Conservation (phyloP, 2,888 invertebrate species). For the Pinctada fucata region DNA sequence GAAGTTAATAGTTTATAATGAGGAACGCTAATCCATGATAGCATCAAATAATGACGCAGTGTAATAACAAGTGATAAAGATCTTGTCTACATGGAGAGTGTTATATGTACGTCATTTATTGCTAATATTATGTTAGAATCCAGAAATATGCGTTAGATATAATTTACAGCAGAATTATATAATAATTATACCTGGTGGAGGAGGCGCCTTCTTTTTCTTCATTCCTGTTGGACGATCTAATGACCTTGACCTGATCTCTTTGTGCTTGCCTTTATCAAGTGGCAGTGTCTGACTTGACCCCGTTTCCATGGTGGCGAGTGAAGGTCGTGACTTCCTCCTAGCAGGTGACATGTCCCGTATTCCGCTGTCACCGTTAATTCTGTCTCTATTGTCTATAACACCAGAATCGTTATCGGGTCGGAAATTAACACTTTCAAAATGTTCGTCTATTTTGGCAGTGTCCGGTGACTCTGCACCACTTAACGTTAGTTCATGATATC, state of each 20-base stretch:
- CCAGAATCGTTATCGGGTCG: constrained; percentile 62
- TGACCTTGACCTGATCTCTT: constrained; percentile 41
- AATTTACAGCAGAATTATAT: background rate
- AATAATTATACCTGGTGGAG: constrained; percentile 46
- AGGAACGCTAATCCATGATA: too few species aligned
- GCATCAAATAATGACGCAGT: too few species aligned
- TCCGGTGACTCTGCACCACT: constrained; percentile 74
- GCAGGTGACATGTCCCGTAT: constrained; percentile 56
- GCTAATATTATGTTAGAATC: too few species aligned
- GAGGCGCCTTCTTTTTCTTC: constrained; percentile 66
- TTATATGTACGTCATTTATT: too few species aligned
- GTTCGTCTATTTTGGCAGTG: constrained; percentile 47
- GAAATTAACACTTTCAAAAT: constrained; percentile 52
- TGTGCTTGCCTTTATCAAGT: constrained; percentile 29
- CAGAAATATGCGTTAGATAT: too few species aligned
- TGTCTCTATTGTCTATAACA: constrained; percentile 60
- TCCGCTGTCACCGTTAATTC: constrained; percentile 62
- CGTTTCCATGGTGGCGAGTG: constrained; percentile 14
- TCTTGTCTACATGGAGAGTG: too few species aligned
- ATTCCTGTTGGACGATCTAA: constrained; percentile 41
- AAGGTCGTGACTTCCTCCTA: constrained; percentile 27
- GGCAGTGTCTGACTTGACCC: constrained; percentile 41
- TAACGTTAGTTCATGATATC: constrained; percentile 84
- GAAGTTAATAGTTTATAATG: too few species aligned
- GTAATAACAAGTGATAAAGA: too few species aligned